These are phyloP conservation scores for Limnothrissa miodon DNA, from an alignment of 2,113 vertebrate genomes.

Conservation along the genomic window DNA sequence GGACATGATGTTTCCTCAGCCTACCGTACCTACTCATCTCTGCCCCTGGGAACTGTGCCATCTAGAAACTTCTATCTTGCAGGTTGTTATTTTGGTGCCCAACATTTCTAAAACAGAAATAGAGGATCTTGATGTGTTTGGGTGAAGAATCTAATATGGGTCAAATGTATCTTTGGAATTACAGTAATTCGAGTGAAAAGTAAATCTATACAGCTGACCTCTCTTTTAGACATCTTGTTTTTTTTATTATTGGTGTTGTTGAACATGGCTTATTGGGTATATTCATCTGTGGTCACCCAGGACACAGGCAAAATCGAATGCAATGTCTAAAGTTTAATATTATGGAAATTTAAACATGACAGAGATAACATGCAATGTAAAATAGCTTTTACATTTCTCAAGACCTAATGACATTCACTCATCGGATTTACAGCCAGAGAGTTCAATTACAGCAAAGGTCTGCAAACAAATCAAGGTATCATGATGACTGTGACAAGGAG, in stretches of 20 bases:
- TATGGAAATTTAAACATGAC: not conserved
- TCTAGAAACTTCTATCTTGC: not conserved
- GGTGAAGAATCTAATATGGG: not conserved
- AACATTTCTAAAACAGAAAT: not conserved
- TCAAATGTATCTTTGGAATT: not conserved
- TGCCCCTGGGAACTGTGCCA: slow-evolving; percentile 20
- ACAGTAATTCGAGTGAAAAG: not conserved
- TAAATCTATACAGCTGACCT: not conserved
- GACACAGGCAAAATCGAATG: not conserved
- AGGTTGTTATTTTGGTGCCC: not conserved
- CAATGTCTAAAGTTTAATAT: not conserved
- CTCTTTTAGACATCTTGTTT: not conserved
- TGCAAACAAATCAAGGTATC: not conserved
- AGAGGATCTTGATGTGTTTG: not conserved
- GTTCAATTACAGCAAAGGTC: not conserved
- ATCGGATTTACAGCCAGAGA: not conserved
- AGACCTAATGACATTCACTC: not conserved
- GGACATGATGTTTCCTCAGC: slow-evolving; percentile 19
- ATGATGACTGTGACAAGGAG: not conserved
- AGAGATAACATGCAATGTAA: not conserved
- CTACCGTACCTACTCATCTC: slow-evolving; percentile 31
- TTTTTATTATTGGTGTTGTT: not conserved
- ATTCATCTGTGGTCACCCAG: not conserved
- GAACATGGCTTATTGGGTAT: not conserved
- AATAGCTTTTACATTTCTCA: not conserved